Base-by-base conservation (phyloP, 2,113 vertebrate species). In the Cryptotis parvus region DNA sequence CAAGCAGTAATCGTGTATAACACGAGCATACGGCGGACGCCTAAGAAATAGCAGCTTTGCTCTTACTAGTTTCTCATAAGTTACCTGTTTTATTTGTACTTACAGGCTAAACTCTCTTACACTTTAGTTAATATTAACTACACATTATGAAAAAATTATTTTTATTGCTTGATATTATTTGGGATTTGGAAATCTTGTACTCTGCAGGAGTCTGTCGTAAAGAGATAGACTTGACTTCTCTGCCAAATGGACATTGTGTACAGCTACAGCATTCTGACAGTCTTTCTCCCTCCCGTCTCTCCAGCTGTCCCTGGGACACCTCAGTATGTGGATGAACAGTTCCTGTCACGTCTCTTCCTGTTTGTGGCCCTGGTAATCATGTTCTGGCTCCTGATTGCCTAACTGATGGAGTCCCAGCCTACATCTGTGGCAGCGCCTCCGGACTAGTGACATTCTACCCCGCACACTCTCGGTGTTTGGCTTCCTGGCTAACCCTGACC, bases 341-440 rank as follows among this genome's bases (percentile, higher is more conserved):
- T 99, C 97, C 98, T 99, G 91, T 99, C 99, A 69, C 99, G 99
- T 91, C 99, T 99, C 95, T 99, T 99, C 98, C 98, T 99, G 95
- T 99, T 99, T 91, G 99, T 99, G 52, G 99, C 99, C 58, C 98
- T 99, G 94, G 98, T 99, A 95, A 99, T 99, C 95, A 99, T 99
- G 99, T 99, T 99, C 96, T 99, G 99, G 99, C 98, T 99, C 89
- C 97, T 99, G 79, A 99, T 99, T 69, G 99, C 99, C 37, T 99
- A 97, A 98, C 26, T 92, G 92, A 52, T 91, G 92, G 95, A 87
- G 77, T 92, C 94, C 86, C 78, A 63, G 93, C 95, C 92, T 92
- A 31, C 43, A 26, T 87, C 92, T 90, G 90, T 66, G 81, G 14
- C 63, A 86, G 94, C 94, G 88, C 96, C 95, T 94, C 91, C 82